Evolutionary conservation across 2,113 vertebrate species (phyloP).

Genomic region (Larimichthys polyactis): DNA sequence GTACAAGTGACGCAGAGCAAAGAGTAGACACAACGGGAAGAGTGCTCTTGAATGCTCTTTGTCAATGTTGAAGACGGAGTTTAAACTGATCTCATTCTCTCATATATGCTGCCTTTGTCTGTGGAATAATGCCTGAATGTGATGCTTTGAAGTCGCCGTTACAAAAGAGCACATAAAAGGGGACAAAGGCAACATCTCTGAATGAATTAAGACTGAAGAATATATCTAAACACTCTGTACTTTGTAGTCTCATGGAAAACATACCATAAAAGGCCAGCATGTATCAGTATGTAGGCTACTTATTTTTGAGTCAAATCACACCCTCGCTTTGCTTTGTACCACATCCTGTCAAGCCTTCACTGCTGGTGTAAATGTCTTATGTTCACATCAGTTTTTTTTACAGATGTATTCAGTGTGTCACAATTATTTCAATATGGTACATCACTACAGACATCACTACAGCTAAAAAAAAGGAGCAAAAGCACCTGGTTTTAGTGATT

Average conservation of each 20-base stretch:
- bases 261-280: too few relatives aligned
- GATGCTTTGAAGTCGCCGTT: conserved; percentile 11
- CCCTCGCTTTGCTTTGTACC: not conserved
- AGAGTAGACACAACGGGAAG: not conserved
- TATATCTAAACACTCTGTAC: too few relatives aligned
- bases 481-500: too few relatives aligned
- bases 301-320: too few relatives aligned
- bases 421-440: too few relatives aligned
- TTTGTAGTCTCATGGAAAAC: not conserved
- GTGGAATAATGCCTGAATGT: not conserved
- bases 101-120: not conserved
- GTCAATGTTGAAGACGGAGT: not conserved
- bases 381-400: too few relatives aligned
- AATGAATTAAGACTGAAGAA: not conserved
- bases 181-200: not conserved
- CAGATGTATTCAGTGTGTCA: too few relatives aligned
- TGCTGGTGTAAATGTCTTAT: too few relatives aligned
- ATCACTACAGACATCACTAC: too few relatives aligned
- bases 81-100: not conserved
- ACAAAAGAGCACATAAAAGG: not conserved
- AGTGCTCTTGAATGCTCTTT: not conserved
- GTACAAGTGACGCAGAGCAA: not conserved
- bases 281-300: too few relatives aligned
- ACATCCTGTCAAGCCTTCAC: not conserved
- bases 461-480: too few relatives aligned